Evolutionary conservation across 2,797 vertebrate species (phyloP).

Genomic region (Antennarius maculatus): DNA sequence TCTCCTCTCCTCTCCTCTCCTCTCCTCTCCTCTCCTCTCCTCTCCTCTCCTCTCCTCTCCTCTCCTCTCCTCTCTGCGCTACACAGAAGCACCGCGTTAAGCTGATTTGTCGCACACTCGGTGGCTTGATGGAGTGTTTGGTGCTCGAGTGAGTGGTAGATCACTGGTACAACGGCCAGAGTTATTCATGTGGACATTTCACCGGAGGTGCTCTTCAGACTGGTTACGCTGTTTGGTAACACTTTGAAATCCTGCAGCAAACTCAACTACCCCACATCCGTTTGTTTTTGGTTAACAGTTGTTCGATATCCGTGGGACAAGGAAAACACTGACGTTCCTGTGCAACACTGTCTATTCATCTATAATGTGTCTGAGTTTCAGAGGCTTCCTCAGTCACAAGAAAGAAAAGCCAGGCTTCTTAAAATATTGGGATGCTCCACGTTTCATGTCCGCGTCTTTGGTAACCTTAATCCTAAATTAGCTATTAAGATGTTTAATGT

Average conservation of each 20-base stretch:
- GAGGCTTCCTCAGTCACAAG: conserved; percentile 11
- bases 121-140: conserved; percentile 39
- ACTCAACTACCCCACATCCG: conserved; percentile 10
- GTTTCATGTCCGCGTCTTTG: background rate
- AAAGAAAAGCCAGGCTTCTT: conserved; percentile 6
- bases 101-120: conserved; percentile 55
- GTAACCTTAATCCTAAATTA: conserved; percentile 11
- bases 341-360: conserved; percentile 13
- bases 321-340: conserved; percentile 5
- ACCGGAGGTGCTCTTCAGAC: conserved; percentile 12
- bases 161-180: conserved; percentile 9
- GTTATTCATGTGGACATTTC: conserved; percentile 42
- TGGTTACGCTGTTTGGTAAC: conserved; percentile 21
- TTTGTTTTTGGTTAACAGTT: conserved; percentile 2
- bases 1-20: no score
- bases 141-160: conserved; percentile 14
- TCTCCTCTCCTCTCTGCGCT: conserved; percentile 26
- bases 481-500: background rate
- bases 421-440: conserved; percentile 13
- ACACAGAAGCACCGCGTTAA: conserved; percentile 34
- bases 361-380: conserved; percentile 11
- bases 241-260: conserved; percentile 39
- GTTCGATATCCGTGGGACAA: background rate
- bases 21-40: no score
- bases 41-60: no score